Evolutionary conservation across 2,113 vertebrate species (phyloP).

Genomic region (Sinocyclocheilus anshuiensis): DNA sequence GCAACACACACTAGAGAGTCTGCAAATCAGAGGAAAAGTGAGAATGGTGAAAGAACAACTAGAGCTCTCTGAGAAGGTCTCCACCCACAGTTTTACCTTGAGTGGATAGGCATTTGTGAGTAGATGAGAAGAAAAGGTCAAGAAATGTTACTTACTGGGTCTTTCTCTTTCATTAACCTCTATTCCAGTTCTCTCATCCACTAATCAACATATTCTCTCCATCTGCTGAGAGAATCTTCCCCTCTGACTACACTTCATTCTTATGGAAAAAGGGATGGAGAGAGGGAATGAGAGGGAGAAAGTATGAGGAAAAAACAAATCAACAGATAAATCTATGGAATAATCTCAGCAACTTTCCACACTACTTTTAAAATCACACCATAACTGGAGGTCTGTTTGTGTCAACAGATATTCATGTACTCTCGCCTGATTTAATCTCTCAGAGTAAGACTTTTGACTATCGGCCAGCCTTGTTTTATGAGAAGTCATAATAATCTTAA

Average conservation of each 20-base stretch:
- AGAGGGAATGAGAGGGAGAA: not conserved
- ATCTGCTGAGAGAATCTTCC: not conserved
- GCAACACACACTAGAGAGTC: not conserved
- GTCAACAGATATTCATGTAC: no score
- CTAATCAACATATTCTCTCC: not conserved
- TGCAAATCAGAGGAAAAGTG: conserved; percentile 25
- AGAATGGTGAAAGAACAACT: conserved; percentile 15
- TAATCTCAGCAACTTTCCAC: no score
- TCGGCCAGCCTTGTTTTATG: no score
- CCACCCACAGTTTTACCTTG: conserved; percentile 12
- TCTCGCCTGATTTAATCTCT: no score
- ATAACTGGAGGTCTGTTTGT: no score
- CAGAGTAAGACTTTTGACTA: no score
- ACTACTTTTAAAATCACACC: no score
- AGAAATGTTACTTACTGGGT: not conserved
- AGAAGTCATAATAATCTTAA: no score
- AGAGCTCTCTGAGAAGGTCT: conserved; percentile 20
- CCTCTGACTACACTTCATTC: not conserved
- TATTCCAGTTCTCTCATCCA: not conserved
- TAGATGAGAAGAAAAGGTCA: conserved; percentile 40
- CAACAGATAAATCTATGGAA: no score
- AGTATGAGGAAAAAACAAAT: no score
- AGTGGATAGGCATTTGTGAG: conserved; percentile 32
- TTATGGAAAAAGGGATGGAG: not conserved
- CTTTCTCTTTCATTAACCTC: conserved; percentile 29